Evolutionary conservation across 2,113 vertebrate genomes (phyloP), one percentile per base, ranked within the genome.

Genomic region (Amia ocellicauda): DNA sequence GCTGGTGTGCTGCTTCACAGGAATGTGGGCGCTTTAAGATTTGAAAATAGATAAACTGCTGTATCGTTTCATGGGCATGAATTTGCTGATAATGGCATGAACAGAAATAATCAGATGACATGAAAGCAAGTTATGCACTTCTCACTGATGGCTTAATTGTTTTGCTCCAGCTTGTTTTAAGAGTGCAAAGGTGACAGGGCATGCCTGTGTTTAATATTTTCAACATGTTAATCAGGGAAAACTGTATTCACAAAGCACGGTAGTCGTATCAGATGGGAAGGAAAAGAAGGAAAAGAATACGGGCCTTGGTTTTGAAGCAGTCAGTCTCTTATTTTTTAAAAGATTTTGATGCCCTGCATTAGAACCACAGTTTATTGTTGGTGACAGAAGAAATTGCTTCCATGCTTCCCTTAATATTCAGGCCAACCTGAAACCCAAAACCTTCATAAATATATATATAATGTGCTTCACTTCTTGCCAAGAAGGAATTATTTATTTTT

Each of bases 101-200:
- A n/a, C n/a, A 16, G 42, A 50, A 16, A 17, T 17, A 7, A 36
- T 17, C 3, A 16, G 43, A 40, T 43, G 4, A 50, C 45, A 40
- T 43, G 23, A 60, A 54, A 57, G 41, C 47, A 55, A 76, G 50
- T 70, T 68, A 69, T 61, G 29, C 60, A 23, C 29, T 45, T 17
- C 66, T 74, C 69, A 62, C 53, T 19, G 1, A 42, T 9, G 53
- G 26, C 69, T 79, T 71, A 69, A 62, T 78, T 76, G 66, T 69
- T 77, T 78, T 63, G 69, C 75, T 72, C 69, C 70, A 64, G 29
- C 72, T 72, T 45, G 63, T 78, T 79, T 72, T 70, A 67, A 71
- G 62, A 55, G 74, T 73, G 79, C 78, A 79, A 3, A 49, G 81
- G 78, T 83, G 70, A 72, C 51, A 61, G 58, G 7, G 63, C 57